Conservation (phyloP, 2,888 invertebrate genomes). For the Tiliacea citrago region DNA sequence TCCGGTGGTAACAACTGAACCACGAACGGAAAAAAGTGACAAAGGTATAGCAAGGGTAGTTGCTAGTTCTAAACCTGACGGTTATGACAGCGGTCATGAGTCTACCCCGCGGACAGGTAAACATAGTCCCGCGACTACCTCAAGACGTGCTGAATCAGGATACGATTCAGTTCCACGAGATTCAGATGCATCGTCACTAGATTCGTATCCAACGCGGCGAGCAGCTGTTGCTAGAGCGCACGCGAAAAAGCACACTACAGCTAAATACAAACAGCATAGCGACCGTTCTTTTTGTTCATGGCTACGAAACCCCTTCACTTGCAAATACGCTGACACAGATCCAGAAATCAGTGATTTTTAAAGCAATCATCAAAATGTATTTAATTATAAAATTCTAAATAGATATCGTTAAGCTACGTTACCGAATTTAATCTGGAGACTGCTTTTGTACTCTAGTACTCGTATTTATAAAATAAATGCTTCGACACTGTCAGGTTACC, state of each 20-base stretch:
- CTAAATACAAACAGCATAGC: constrained; percentile 93
- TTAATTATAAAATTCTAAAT: constrained; percentile 75
- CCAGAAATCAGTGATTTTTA: constrained; percentile 93
- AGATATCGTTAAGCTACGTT: constrained; percentile 89
- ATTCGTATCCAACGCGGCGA: constrained; percentile 91
- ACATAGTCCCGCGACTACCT: constrained; percentile 94
- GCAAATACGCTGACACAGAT: constrained; percentile 94
- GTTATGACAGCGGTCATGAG: constrained; percentile 96
- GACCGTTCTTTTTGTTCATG: constrained; percentile 94
- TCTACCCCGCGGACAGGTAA: constrained; percentile 96
- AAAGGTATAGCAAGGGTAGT: constrained; percentile 92
- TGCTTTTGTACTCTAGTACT: constrained; percentile 89
- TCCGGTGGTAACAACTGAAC: constrained; percentile 91
- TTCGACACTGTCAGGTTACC: constrained; percentile 88
- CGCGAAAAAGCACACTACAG: constrained; percentile 89
- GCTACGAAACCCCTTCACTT: constrained; percentile 94
- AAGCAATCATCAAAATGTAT: constrained; percentile 69
- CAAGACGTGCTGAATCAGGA: constrained; percentile 96
- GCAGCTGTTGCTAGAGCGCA: constrained; percentile 88
- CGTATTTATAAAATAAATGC: constrained; percentile 85
- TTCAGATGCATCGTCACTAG: constrained; percentile 96
- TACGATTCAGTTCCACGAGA: constrained; percentile 97
- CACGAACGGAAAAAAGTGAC: constrained; percentile 91
- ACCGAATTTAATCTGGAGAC: constrained; percentile 91
- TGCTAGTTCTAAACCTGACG: constrained; percentile 93